Evolutionary conservation across 2,113 vertebrate genomes (phyloP).

Genomic region (Aspidoscelis tigris): DNA sequence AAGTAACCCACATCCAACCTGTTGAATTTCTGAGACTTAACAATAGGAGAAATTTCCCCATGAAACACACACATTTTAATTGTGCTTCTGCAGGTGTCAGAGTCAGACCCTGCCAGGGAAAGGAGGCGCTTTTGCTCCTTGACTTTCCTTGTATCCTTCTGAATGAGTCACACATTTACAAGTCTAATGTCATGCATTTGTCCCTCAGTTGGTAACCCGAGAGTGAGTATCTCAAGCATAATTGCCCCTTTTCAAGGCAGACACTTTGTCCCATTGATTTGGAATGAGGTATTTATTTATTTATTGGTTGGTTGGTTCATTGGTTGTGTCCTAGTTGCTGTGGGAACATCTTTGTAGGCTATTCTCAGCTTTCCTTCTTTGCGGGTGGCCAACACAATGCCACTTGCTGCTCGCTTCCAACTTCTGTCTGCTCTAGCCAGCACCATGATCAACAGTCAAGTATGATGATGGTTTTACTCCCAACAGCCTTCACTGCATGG

Average conservation of each 20-base stretch:
- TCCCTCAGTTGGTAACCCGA: neutral
- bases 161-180: conserved; percentile 32
- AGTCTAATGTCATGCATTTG: conserved; percentile 23
- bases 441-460: neutral
- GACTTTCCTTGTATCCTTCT: neutral
- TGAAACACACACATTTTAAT: neutral
- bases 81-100: neutral
- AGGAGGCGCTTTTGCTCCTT: neutral
- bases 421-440: neutral
- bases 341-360: neutral
- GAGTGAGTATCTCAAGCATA: neutral
- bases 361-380: neutral
- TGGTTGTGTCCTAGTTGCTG: neutral
- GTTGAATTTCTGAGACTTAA: no score
- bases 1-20: no score
- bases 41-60: neutral
- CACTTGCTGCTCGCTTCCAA: neutral
- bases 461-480: neutral
- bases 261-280: neutral
- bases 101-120: neutral
- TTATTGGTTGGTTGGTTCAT: no score
- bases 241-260: conserved; percentile 8
- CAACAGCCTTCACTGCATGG: no score
- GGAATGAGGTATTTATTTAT: neutral
- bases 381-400: neutral